Conservation (phyloP, 2,113 vertebrate genomes). For the Macquaria ambigua region DNA sequence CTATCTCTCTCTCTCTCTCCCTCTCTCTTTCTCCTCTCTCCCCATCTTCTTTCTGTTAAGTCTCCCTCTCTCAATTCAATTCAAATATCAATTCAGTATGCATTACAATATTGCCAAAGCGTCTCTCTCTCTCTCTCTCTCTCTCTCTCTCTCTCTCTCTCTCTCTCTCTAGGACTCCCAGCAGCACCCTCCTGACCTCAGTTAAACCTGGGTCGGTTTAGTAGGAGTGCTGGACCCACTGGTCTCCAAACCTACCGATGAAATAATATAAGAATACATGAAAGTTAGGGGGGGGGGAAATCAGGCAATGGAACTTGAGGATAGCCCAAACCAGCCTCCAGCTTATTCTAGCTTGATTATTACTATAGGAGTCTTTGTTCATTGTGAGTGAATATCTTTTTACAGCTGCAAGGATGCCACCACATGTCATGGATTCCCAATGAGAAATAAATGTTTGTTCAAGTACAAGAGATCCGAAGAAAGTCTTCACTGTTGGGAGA, state of each 20-base stretch:
- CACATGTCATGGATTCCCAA: neutral
- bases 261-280: neutral
- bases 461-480: neutral
- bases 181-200: constrained; percentile 21
- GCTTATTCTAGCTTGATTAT: constrained; percentile 8
- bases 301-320: neutral
- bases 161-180: neutral
- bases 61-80: too few species aligned
- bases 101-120: too few species aligned
- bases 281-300: neutral
- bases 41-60: too few species aligned
- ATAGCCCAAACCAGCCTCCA: neutral
- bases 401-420: neutral
- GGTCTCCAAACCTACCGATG: neutral
- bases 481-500: neutral
- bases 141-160: neutral
- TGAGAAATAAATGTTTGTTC: constrained; percentile 2
- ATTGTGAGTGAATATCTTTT: neutral
- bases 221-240: neutral
- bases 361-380: constrained; percentile 8
- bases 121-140: constrained; percentile 9
- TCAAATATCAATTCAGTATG: too few species aligned
- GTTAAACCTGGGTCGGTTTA: constrained; percentile 5
- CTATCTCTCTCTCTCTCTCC: neutral
- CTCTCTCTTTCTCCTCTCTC: neutral